Evolutionary conservation across 2,888 invertebrate genomes (phyloP), one percentile per base, ranked within the genome.

Genomic region (Athripsodes cinereus): DNA sequence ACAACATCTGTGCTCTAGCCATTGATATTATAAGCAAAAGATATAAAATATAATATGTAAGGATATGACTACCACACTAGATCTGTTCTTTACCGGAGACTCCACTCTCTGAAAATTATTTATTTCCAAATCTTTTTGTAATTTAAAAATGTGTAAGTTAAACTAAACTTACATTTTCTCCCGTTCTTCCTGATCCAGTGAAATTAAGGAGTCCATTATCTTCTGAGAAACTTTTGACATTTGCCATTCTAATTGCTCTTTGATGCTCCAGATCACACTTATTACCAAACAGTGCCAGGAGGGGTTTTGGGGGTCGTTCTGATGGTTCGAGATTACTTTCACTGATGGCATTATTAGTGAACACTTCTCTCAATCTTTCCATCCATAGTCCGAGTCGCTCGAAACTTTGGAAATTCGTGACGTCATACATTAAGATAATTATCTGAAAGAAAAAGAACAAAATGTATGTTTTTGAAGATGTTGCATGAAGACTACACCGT

Each of bases 401-500:
- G 71, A 94, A 93, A 70, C 90, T 92, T 65, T 83, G 79, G 51
- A 82, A 76, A 69, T 88, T 90, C 26, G 92, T 91, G 55, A 94
- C 83, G 69, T 94, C 93, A 70, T 92, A 93, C 0, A 92, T 88
- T 63, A 93, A 76, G 54, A 93, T 70, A 54, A 92, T 81, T 53
- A 89, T 83, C 91, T 88, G 71, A 65, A 81, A 74, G 59, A 21
- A 46, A 62, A 16, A 48, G 21, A 49, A 53, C 46, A 57, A 26
- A 26, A 26, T 6, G 26, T 3, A 44, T 18, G 16, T n/a, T 0
- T n/a, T n/a, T n/a, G n/a, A n/a, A n/a, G n/a, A n/a, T n/a, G n/a
- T n/a, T n/a, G n/a, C n/a, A n/a, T n/a, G n/a, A n/a, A n/a, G n/a
- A n/a, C n/a, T n/a, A n/a, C n/a, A n/a, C n/a, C n/a, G n/a, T n/a